Base-by-base conservation (phyloP, 1,140 invertebrate species). In the Choristoneura fumiferana region DNA sequence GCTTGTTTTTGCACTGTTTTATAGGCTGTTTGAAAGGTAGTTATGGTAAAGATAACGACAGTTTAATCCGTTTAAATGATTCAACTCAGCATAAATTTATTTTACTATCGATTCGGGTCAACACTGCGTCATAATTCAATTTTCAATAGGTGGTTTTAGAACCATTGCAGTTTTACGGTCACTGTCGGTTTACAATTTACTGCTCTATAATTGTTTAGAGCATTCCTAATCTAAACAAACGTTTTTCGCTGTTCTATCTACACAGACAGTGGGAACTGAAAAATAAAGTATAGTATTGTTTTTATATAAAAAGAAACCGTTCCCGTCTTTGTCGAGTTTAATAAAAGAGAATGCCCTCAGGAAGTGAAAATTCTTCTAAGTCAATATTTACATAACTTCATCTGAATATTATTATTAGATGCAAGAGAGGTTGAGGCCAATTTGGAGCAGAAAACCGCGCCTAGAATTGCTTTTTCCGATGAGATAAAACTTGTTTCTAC, bases 341-440 rank as follows among this genome's bases (percentile, higher is more conserved):
- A 29, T 29, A 29, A 29, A 29, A 29, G 22, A 29, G 22, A n/a
- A 29, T 29, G 22, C 22, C 22, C 6, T 6, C 22, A 29, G 22
- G 22, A 29, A 29, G 6, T 29, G 22, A 29, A 29, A 29, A 3
- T 2, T 2, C 22, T 6, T 29, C 22, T 29, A 6, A 29, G 22
- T 29, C 43, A 49, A 49, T 49, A 49, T 49, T 49, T 22, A 49
- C 43, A 49, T 49, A 49, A 49, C 43, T 18, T 49, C 43, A 49
- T 49, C 43, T 49, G 14, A 49, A 49, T 49, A 39, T 37, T 37
- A 34, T 37, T 37, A 43, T 18, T 17, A 18, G 43, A 8, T 22
- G 29, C 18, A 22, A 17, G 22, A 17, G 22, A 29, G 22, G 43
- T 18, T 22, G 18, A 49, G 43, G 43, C 22, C 43, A 49, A 49